Base-by-base conservation (phyloP, 2,113 vertebrate species). In the Ariopsis seemanni region DNA sequence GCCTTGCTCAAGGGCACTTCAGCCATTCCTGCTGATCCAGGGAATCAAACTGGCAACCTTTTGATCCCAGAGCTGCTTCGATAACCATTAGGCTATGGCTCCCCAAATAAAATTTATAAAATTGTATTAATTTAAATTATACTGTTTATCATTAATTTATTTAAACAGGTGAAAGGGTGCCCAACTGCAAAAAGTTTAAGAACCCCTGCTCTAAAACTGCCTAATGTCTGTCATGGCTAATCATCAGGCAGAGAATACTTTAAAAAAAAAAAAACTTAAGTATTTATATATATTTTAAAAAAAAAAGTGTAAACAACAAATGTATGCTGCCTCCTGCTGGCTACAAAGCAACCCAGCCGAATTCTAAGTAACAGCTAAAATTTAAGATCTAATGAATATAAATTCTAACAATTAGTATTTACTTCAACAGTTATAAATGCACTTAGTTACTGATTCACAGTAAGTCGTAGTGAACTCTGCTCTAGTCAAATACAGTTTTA, bases 281-380 rank as follows among this genome's bases (percentile, higher is more conserved):
- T 67, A 27, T 11, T 27, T 11, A 57, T 57, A 57, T 12, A 9
- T 20, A 63, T 8, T 63, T 1, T 2, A 11, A 17, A 6, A 17
- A 14, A 55, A 55, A 4, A 52, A 55, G 25, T 55, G 50, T 55
- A 27, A 27, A 79, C 25, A 34, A 20, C 30, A 81, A 6, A 52
- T 42, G 53, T 83, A 25, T 85, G 65, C 87, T 88, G 85, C 87
- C 89, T 52, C 85, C 87, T 88, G 65, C 14, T 63, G 85, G 82
- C 17, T 48, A 85, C 67, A 34, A 25, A 25, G 22, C 5, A 83
- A 86, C 9, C 5, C 3, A 27, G 27, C 55, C 71, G 20, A 42
- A 30, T 22, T 74, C 34, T 1, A 25, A 14, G n/a, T 1, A 52
- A 67, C 12, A 18, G 2, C 0, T 14, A n/a, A 27, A 57, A 75